These are phyloP conservation scores for Microtus oregoni DNA, from an alignment of 2,113 vertebrate genomes.

Conservation along the genomic window DNA sequence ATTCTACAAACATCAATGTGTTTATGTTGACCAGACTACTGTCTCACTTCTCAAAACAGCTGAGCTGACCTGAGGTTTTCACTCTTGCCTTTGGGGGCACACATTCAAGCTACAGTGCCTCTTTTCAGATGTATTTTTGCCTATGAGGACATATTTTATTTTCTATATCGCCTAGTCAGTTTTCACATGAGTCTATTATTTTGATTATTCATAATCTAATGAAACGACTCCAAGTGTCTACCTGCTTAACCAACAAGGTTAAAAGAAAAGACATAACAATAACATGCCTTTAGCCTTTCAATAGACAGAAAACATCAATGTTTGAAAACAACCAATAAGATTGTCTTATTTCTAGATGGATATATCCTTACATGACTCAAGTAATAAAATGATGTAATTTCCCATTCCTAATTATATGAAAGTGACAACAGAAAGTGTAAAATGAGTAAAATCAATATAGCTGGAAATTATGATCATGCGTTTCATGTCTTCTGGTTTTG, in stretches of 20 bases:
- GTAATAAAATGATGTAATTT: background rate
- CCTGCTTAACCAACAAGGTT: background rate
- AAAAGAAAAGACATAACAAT: background rate
- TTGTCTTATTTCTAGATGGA: background rate
- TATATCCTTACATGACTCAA: background rate
- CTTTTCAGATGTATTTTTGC: background rate
- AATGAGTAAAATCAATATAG: background rate
- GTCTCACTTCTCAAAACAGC: background rate
- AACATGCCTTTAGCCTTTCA: background rate
- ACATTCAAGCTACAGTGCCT: background rate
- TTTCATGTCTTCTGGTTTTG: background rate
- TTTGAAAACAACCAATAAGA: slow-evolving; percentile 11
- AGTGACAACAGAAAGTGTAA: background rate
- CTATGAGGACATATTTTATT: background rate
- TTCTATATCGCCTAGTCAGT: background rate
- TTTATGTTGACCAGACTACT: background rate
- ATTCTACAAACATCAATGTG: background rate
- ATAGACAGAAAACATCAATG: background rate
- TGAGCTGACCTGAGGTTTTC: too few relatives aligned
- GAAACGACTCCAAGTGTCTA: background rate
- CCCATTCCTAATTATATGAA: background rate
- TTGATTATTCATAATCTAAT: background rate
- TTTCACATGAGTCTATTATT: background rate
- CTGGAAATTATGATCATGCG: background rate
- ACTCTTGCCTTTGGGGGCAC: background rate